Evolutionary conservation across 2,888 invertebrate species (phyloP).

Genomic region (Sminthurides aquaticus): DNA sequence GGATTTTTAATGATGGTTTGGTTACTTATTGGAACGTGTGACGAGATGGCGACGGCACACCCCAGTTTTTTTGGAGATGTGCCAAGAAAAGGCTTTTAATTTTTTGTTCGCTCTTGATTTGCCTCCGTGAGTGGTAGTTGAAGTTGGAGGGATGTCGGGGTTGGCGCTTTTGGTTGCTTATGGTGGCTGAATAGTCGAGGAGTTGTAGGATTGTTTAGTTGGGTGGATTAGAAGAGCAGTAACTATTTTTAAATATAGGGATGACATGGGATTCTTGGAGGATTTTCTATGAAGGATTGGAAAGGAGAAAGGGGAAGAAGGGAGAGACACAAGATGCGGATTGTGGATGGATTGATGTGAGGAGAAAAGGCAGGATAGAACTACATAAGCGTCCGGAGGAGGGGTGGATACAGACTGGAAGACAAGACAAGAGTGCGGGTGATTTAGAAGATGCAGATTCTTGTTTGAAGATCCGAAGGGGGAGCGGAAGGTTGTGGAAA

Average conservation of each 20-base stretch:
- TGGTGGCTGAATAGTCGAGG: no score
- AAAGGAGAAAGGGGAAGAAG: background rate
- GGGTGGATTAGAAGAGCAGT: background rate
- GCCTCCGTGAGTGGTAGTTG: background rate
- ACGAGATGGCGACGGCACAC: constrained; percentile 18
- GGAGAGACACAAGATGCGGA: background rate
- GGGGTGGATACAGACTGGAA: background rate
- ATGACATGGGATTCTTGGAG: constrained; percentile 7
- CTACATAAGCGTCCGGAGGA: background rate
- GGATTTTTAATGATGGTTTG: background rate
- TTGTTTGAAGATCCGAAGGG: no score
- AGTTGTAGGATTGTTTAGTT: background rate
- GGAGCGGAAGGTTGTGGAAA: background rate
- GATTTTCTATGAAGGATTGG: no score
- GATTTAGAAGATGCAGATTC: background rate
- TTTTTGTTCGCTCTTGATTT: background rate
- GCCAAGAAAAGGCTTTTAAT: constrained; percentile 11
- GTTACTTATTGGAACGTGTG: background rate
- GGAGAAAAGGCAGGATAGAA: background rate
- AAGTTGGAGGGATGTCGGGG: background rate
- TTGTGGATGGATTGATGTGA: background rate
- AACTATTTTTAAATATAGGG: constrained; percentile 6
- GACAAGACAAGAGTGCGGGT: background rate
- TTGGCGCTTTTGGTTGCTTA: no score
- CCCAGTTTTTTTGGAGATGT: constrained; percentile 22